phyloP scores from a whole-genome alignment of 2,797 vertebrate genomes.

The Acipenser oxyrinchus region DNA sequence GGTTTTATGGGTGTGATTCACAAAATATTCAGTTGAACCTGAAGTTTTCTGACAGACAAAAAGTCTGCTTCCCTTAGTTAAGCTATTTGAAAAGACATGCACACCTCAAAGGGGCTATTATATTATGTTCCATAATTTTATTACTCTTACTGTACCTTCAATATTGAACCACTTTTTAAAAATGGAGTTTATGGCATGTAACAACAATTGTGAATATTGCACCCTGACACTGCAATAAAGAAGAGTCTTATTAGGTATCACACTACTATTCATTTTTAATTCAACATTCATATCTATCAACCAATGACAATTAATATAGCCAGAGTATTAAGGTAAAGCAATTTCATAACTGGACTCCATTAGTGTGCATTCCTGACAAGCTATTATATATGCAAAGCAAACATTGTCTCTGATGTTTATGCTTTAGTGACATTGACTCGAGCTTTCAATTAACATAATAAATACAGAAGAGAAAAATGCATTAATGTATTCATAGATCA shows the following conservation, averaged over 20 bases:
- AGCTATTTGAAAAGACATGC: too few relatives aligned
- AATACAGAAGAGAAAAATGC: neutral
- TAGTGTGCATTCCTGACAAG: constrained; percentile 4
- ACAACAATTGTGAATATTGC: neutral
- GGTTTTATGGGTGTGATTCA: too few relatives aligned
- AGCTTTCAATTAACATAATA: constrained; percentile 11
- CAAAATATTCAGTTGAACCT: too few relatives aligned
- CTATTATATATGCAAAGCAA: constrained; percentile 6
- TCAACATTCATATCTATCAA: neutral
- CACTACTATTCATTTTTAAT: neutral
- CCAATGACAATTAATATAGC: constrained; percentile 5
- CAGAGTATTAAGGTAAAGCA: constrained; percentile 6
- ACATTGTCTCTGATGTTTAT: constrained; percentile 5
- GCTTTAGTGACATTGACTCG: constrained; percentile 8
- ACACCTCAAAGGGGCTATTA: too few relatives aligned
- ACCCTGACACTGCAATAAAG: neutral
- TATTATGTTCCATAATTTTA: too few relatives aligned
- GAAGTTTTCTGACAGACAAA: too few relatives aligned
- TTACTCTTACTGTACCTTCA: neutral
- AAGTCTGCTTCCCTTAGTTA: too few relatives aligned
- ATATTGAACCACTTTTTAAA: constrained; percentile 1
- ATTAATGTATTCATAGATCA: constrained; percentile 10
- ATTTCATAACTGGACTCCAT: constrained; percentile 10
- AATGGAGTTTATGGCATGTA: neutral
- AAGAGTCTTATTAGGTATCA: neutral